phyloP scores from a whole-genome alignment of 1,140 invertebrate genomes.

The Penaeus japonicus region DNA sequence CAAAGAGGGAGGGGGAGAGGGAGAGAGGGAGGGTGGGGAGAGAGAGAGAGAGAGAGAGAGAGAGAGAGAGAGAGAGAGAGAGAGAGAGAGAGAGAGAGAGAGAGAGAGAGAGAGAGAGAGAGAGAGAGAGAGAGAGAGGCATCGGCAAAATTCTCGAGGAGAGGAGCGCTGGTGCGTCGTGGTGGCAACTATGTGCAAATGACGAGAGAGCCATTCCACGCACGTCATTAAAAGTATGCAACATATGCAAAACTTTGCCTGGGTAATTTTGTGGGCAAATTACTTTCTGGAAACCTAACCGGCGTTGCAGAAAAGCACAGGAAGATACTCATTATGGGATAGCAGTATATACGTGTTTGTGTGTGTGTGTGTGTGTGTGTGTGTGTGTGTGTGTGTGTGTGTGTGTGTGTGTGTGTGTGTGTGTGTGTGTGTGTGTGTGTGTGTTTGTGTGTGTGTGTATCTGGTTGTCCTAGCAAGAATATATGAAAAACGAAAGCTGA shows the following conservation, averaged over 20 bases:
- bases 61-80: neutral
- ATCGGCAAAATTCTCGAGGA: no score
- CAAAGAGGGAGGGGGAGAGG: neutral
- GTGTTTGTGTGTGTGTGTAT: no score
- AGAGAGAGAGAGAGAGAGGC: neutral
- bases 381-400: no score
- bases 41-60: neutral
- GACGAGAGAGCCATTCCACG: neutral
- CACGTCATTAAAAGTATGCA: constrained; percentile 42
- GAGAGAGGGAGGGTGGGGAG: neutral
- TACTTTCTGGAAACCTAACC: constrained; percentile 22
- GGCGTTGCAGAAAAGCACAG: neutral
- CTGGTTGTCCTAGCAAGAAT: no score
- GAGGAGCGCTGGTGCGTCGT: neutral
- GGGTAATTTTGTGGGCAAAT: constrained; percentile 40
- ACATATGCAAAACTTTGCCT: constrained; percentile 41
- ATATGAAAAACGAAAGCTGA: no score
- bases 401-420: no score
- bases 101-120: neutral
- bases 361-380: no score
- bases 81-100: neutral
- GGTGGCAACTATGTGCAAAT: neutral
- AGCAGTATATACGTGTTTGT: no score
- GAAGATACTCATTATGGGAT: neutral
- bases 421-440: no score